These are phyloP conservation scores for Micromys minutus DNA, from an alignment of 2,113 vertebrate genomes.

Conservation along the genomic window DNA sequence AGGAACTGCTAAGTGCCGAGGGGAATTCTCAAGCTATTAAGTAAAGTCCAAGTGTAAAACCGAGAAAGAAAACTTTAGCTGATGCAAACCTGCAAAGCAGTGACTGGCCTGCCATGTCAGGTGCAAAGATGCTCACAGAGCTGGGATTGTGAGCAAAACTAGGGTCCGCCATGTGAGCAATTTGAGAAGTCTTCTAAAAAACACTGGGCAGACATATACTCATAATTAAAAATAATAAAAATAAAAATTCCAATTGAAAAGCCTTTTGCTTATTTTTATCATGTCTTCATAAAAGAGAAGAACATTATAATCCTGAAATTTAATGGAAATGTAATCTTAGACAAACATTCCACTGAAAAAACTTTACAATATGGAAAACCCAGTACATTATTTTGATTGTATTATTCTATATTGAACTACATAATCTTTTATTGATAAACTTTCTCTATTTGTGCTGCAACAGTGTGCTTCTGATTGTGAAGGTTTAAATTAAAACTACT, in stretches of 20 bases:
- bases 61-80: constrained; percentile 65
- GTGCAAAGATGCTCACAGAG: neutral
- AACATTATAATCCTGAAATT: neutral
- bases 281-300: too few relatives aligned
- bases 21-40: constrained; percentile 69
- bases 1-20: constrained; percentile 38
- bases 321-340: neutral
- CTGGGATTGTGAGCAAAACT: neutral
- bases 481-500: too few relatives aligned
- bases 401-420: neutral
- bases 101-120: neutral
- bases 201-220: neutral
- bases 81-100: constrained; percentile 66
- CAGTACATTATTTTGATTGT: neutral
- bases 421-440: neutral
- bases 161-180: neutral
- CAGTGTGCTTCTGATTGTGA: too few relatives aligned
- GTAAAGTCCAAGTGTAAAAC: constrained; percentile 53
- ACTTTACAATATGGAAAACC: neutral
- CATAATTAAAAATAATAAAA: too few relatives aligned
- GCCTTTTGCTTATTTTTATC: too few relatives aligned
- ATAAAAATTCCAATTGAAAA: too few relatives aligned
- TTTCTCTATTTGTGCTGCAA: too few relatives aligned
- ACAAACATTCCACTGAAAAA: neutral
- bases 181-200: neutral